Conservation (phyloP, 64 coral and sea anemone species). For the Acropora tenuis region DNA sequence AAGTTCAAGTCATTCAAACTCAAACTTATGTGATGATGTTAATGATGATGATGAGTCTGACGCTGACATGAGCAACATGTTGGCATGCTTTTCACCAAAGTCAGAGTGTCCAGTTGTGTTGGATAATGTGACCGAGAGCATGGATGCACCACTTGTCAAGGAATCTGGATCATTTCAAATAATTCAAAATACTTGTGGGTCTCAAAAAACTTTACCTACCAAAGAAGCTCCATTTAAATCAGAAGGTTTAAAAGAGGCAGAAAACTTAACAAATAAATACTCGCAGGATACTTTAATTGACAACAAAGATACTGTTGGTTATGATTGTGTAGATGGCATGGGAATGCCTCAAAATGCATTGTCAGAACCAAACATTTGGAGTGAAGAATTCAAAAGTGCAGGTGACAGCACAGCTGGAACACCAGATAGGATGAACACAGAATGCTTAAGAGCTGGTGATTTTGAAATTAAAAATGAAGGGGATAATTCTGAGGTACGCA, state of each 20-base stretch:
- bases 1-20: not conserved
- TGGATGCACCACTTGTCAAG: not conserved
- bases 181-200: not conserved
- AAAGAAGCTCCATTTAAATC: not conserved
- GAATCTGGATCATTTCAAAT: conserved; percentile 5
- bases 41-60: not conserved
- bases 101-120: conserved; percentile 33
- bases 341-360: not conserved
- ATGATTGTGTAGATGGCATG: not conserved
- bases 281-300: not conserved
- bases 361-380: not conserved
- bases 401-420: not conserved
- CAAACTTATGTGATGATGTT: not conserved
- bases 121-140: not conserved
- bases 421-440: not conserved
- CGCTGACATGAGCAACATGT: not conserved
- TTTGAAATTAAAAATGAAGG: not conserved
- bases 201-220: not conserved
- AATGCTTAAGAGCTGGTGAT: not conserved
- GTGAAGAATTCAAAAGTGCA: conserved; percentile 12
- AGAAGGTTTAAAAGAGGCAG: conserved; percentile 6
- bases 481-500: not conserved
- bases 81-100: conserved; percentile 2
- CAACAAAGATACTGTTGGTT: not conserved
- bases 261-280: not conserved